A percentile compares a stretch with the other conserved stretches of the same genome.
phyloP scores from a whole-genome alignment of 2,888 invertebrate species.

The Latrodectus elegans region DNA sequence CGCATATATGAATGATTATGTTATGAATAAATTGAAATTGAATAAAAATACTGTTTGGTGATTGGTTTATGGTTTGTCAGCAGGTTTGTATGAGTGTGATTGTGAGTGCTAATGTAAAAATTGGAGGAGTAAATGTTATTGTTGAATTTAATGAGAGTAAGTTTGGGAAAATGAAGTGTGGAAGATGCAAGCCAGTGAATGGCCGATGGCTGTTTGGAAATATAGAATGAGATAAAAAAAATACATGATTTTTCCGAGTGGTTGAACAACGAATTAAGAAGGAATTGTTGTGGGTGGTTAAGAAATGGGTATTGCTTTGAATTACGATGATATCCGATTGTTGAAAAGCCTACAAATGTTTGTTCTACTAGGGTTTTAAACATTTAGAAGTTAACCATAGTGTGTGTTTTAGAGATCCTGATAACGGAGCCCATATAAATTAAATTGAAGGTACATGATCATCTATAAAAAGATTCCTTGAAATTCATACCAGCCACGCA shows the following conservation, averaged over 20 bases:
- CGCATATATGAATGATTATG: not conserved
- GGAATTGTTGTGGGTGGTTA: conserved; percentile 1
- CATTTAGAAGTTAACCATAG: not conserved
- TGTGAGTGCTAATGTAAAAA: not conserved
- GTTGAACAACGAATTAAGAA: not conserved
- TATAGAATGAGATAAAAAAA: not conserved
- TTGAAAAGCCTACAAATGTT: not conserved
- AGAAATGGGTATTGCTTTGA: not conserved
- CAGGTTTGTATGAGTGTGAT: conserved; percentile 9
- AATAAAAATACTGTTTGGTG: not conserved
- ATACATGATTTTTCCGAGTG: not conserved
- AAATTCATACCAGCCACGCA: conserved; percentile 1
- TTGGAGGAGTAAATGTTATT: not conserved
- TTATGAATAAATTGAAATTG: conserved; percentile 3
- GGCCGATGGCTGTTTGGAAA: not conserved
- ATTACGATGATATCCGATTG: not conserved
- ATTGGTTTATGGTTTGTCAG: conserved; percentile 19
- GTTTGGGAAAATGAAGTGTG: conserved; percentile 19
- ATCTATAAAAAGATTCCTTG: not conserved
- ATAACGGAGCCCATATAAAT: not conserved
- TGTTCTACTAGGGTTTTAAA: not conserved
- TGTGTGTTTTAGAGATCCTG: not conserved
- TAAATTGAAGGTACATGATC: conserved; percentile 9
- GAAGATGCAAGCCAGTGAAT: not conserved
- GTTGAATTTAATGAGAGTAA: conserved; percentile 16